Evolutionary conservation across 2,888 invertebrate species (phyloP), one percentile per base, ranked within the genome.

Genomic region (Drosophila buzzatii): DNA sequence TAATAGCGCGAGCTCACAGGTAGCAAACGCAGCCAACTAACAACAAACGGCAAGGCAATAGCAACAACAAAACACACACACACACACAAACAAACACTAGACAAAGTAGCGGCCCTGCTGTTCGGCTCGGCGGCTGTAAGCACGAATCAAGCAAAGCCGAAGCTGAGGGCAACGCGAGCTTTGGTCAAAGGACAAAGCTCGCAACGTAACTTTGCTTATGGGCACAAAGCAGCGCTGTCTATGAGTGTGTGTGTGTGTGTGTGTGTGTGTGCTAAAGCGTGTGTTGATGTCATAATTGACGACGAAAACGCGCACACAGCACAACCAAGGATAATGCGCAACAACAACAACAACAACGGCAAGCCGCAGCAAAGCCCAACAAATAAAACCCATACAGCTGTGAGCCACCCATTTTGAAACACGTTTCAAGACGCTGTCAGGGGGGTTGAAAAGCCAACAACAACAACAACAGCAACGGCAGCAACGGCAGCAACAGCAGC

Each of bases 381-480:
- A 37, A 37, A 37, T 14, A 56, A 59, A 59, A 51, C 37, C 37
- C 52, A 76, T 42, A 70, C 62, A 76, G 86, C 86, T 89, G 85
- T 81, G 86, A 84, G 81, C 84, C 84, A 73, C 68, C 76, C 79
- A 83, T 69, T 85, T 71, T 74, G 68, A 88, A 90, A 90, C 88
- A 88, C 76, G 90, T 82, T 84, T 88, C 60, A 84, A 83, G 86
- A 88, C 82, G 57, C 61, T 42, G 56, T 53, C 66, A 33, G 49
- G 65, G 70, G 84, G 81, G 81, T 84, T 84, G 81, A 70, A 81
- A 72, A 52, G 64, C 16, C 39, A 65, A 10, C 51, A 61, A 45
- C 42, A 80, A 51, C 61, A 66, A 31, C 35, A 65, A 47, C 42
- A 55, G 41, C 37, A 75, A 41, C 61, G n/a, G n/a, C 39, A 65